Evolutionary conservation across 1,140 invertebrate genomes (phyloP).

Genomic region (Mylabris phalerata): DNA sequence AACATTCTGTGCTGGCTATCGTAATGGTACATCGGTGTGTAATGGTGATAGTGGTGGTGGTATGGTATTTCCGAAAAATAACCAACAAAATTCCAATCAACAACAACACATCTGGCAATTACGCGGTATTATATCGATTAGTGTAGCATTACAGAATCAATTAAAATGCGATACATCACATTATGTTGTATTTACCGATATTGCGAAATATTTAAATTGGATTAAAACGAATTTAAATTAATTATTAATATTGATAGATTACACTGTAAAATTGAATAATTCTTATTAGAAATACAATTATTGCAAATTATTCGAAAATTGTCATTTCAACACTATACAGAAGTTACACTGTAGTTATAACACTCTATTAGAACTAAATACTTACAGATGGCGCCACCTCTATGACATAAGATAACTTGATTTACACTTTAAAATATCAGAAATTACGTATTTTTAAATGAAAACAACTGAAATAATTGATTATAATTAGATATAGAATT

Average conservation of each 20-base stretch:
- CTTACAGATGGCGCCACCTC: no score
- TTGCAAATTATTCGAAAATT: no score
- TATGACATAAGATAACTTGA: no score
- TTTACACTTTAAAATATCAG: no score
- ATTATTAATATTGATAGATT: background rate
- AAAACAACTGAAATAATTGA: no score
- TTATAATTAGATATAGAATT: no score
- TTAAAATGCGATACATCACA: conserved; percentile 48
- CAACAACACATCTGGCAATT: conserved; percentile 47
- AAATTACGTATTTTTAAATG: no score
- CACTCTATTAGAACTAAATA: no score
- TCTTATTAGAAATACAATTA: no score
- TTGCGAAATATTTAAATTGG: conserved; percentile 54
- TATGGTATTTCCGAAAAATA: conserved; percentile 45
- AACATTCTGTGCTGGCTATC: conserved; percentile 48
- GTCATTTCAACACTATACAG: no score
- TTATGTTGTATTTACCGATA: conserved; percentile 53
- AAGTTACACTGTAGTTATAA: no score
- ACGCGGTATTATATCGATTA: conserved; percentile 51
- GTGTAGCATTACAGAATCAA: conserved; percentile 43
- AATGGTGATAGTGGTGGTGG: conserved; percentile 60
- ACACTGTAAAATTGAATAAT: no score
- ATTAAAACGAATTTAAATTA: conserved; percentile 31
- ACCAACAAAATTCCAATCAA: conserved; percentile 37
- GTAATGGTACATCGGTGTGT: conserved; percentile 48